Percentiles rank a stretch among this genome's conserved stretches.
These are phyloP conservation scores for Lonchura striata DNA, from an alignment of 2,113 vertebrate species.

Conservation along the genomic window DNA sequence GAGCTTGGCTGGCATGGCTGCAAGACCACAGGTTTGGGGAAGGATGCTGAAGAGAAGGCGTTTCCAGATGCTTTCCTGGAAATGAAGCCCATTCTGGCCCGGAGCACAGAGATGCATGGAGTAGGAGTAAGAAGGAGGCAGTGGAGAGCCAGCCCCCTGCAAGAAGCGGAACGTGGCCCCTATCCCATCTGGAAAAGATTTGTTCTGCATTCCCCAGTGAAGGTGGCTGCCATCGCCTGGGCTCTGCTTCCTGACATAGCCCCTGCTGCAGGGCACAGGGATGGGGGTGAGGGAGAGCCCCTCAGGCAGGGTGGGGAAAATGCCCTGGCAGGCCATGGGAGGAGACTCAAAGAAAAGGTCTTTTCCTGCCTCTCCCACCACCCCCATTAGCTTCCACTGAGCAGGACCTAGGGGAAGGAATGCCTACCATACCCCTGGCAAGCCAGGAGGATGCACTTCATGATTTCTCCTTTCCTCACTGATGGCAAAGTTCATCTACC, in stretches of 20 bases:
- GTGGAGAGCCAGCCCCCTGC: background rate
- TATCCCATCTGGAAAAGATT: constrained; percentile 73
- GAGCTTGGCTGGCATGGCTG: background rate
- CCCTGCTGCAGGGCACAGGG: background rate
- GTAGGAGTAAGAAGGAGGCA: background rate
- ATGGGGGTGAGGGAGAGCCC: background rate
- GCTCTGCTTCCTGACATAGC: background rate
- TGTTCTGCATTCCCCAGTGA: constrained; percentile 72
- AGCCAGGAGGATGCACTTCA: background rate
- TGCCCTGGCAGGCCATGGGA: background rate
- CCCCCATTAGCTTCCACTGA: background rate
- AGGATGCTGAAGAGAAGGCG: background rate
- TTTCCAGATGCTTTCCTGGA: constrained; percentile 2
- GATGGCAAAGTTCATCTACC: background rate
- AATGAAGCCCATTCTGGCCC: background rate
- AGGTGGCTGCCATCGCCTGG: background rate
- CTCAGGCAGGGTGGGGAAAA: background rate
- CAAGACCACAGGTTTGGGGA: background rate
- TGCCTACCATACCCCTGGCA: background rate
- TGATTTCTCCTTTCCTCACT: background rate
- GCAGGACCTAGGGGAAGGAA: background rate
- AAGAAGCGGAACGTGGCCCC: background rate
- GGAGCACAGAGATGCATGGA: background rate
- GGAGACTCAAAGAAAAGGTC: background rate
- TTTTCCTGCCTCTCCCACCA: background rate